Evolutionary conservation across 1,140 invertebrate species (phyloP).

Genomic region (Tenebrio molitor): DNA sequence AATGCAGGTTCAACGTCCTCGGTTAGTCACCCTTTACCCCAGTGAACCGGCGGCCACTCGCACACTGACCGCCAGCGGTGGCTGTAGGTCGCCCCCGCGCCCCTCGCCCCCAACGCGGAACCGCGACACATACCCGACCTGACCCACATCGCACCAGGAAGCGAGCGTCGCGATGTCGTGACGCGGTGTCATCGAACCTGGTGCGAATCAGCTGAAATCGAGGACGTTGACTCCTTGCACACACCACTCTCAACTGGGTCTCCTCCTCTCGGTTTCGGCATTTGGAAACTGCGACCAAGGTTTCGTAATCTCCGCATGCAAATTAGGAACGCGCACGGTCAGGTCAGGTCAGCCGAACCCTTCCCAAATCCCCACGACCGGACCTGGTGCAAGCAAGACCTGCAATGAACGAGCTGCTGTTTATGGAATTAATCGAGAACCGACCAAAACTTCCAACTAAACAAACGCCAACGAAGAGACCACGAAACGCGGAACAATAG

Average conservation of each 20-base stretch:
- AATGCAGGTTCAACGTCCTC: slow-evolving; percentile 56
- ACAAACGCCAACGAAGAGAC: no score
- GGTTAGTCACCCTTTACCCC: slow-evolving; percentile 66
- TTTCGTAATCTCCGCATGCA: no score
- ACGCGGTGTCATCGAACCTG: slow-evolving; percentile 62
- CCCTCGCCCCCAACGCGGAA: slow-evolving; percentile 51
- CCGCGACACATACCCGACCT: slow-evolving; percentile 62
- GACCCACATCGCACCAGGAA: slow-evolving; percentile 66
- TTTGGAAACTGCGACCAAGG: no score
- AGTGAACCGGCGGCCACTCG: slow-evolving; percentile 65
- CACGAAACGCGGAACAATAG: no score
- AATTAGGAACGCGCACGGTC: slow-evolving; percentile 9
- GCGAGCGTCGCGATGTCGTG: slow-evolving; percentile 62
- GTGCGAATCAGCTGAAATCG: slow-evolving; percentile 63
- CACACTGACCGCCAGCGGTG: slow-evolving; percentile 63
- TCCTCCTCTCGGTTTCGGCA: slow-evolving; percentile 46
- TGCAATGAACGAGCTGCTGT: no score
- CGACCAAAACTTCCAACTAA: no score
- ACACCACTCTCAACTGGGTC: slow-evolving; percentile 59
- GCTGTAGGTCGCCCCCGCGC: slow-evolving; percentile 57
- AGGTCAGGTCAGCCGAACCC: neutral
- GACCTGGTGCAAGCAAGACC: no score
- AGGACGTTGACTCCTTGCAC: slow-evolving; percentile 60
- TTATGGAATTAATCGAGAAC: no score
- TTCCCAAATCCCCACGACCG: no score